These are phyloP conservation scores for Cataglyphis cursor DNA, from an alignment of 2,888 invertebrate genomes.

Conservation along the genomic window DNA sequence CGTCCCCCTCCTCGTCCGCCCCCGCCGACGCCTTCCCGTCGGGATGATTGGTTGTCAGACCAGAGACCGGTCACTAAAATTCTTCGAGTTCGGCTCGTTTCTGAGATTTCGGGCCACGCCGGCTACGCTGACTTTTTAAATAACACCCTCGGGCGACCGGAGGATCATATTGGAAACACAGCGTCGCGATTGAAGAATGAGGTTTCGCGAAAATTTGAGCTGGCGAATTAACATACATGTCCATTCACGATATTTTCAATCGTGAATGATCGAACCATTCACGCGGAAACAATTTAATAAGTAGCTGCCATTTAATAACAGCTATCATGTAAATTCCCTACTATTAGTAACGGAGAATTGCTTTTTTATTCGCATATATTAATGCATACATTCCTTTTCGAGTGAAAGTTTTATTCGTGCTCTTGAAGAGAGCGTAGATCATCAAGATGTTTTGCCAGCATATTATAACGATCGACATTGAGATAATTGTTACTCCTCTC, in stretches of 20 bases:
- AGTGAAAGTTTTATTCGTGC: neutral
- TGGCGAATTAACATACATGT: neutral
- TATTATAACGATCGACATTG: neutral
- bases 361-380: neutral
- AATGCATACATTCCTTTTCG: neutral
- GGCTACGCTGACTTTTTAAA: slow-evolving; percentile 38
- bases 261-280: neutral
- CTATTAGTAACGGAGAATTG: neutral
- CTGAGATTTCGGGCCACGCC: slow-evolving; percentile 42
- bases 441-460: neutral
- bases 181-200: neutral
- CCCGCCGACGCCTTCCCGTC: slow-evolving; percentile 65
- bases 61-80: slow-evolving; percentile 83
- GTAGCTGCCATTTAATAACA: neutral
- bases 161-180: slow-evolving; percentile 5
- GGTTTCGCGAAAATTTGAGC: neutral
- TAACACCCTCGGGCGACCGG: slow-evolving; percentile 43
- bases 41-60: slow-evolving; percentile 84
- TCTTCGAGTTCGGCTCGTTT: slow-evolving; percentile 76
- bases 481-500: neutral
- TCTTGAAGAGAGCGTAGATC: neutral
- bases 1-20: slow-evolving; percentile 69
- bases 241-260: neutral
- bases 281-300: neutral
- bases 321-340: neutral